Conservation (phyloP, 2,113 vertebrate genomes). For the Stegastes partitus region DNA sequence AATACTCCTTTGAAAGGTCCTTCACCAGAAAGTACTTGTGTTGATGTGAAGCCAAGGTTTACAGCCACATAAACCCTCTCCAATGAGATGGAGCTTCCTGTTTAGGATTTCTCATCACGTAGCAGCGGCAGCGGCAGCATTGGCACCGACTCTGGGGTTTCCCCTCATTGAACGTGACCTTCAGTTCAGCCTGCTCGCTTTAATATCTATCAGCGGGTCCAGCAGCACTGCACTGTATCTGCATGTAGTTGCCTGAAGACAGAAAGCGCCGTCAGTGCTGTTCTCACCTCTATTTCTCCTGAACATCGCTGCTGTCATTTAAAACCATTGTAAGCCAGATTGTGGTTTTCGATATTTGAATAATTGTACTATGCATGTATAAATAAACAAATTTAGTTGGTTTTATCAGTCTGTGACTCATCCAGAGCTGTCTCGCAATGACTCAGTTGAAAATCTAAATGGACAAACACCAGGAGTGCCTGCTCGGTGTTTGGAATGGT, state of each 20-base stretch:
- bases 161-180: constrained; percentile 45
- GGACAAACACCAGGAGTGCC: too few relatives aligned
- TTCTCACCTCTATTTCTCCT: background rate
- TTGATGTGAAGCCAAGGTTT: constrained; percentile 7
- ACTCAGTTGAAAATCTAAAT: too few relatives aligned
- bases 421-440: too few relatives aligned
- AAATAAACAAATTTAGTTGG: background rate
- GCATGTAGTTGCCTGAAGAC: background rate
- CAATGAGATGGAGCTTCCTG: constrained; percentile 33
- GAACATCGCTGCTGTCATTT: background rate
- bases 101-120: constrained; percentile 29
- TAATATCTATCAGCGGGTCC: constrained; percentile 4
- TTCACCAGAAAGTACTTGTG: background rate
- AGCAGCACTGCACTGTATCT: background rate
- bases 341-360: background rate
- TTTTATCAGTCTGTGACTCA: background rate
- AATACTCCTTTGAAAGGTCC: background rate
- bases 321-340: background rate
- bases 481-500: too few relatives aligned
- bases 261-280: background rate
- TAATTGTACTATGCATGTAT: background rate
- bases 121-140: constrained; percentile 1
- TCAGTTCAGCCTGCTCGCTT: constrained; percentile 15
- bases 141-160: constrained; percentile 44
- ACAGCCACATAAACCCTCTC: constrained; percentile 9